Conservation (phyloP, 2,888 invertebrate species). For the Notodonta ziczac region DNA sequence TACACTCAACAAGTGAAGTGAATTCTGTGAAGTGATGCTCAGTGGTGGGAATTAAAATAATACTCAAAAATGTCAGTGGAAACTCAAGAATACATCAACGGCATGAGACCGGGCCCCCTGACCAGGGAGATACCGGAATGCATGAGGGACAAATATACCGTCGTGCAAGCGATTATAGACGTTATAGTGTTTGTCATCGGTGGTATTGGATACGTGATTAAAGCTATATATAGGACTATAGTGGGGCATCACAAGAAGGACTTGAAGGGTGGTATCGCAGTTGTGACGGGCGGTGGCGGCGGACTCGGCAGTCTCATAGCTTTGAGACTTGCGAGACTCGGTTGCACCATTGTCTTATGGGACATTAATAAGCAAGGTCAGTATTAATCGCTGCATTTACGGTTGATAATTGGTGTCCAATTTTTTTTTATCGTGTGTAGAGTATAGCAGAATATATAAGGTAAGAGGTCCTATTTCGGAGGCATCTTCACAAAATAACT, state of each 20-base stretch:
- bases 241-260: constrained; percentile 88
- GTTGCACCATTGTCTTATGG: constrained; percentile 93
- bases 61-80: constrained; percentile 59
- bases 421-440: too few relatives aligned
- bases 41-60: constrained; percentile 33
- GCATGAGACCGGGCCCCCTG: constrained; percentile 72
- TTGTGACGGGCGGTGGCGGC: constrained; percentile 95
- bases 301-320: constrained; percentile 93
- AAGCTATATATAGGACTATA: constrained; percentile 85
- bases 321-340: constrained; percentile 89
- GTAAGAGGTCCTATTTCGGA: too few relatives aligned
- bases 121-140: constrained; percentile 79
- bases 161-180: constrained; percentile 83
- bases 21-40: constrained; percentile 50
- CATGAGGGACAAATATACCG: constrained; percentile 77
- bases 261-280: constrained; percentile 89
- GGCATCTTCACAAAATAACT: too few relatives aligned
- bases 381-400: constrained; percentile 41
- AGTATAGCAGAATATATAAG: too few relatives aligned
- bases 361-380: constrained; percentile 94
- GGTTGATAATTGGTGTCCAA: not conserved
- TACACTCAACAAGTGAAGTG: constrained; percentile 33
- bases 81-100: constrained; percentile 74
- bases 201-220: constrained; percentile 76
- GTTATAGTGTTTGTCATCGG: constrained; percentile 82